Percentiles rank a stretch among this genome's conserved stretches.
phyloP scores from a whole-genome alignment of 2,888 invertebrate species.

The Calliphora vomitoria region DNA sequence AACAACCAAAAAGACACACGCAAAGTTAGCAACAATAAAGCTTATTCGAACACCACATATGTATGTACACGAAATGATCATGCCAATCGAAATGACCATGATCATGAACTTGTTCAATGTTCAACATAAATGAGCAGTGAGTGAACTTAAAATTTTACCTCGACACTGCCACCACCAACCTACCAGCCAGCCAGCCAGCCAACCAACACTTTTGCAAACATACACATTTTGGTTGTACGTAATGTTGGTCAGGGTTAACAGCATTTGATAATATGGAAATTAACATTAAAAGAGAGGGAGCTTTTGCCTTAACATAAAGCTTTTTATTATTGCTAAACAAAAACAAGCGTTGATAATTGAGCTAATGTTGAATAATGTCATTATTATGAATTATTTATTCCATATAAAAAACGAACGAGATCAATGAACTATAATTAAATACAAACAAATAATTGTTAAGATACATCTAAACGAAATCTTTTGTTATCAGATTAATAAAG shows the following conservation, averaged over 20 bases:
- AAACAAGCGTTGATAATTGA: neutral
- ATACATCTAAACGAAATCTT: neutral
- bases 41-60: neutral
- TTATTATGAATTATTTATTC: neutral
- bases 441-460: neutral
- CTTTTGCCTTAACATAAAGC: constrained; percentile 63
- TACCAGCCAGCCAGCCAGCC: too few species aligned
- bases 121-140: constrained; percentile 43
- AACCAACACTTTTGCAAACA: neutral
- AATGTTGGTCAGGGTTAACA: constrained; percentile 58
- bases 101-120: constrained; percentile 73
- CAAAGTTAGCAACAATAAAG: neutral
- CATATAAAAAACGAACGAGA: constrained; percentile 5
- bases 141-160: constrained; percentile 31
- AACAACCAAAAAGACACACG: constrained; percentile 22
- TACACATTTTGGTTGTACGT: neutral
- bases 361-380: constrained; percentile 23
- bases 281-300: constrained; percentile 62
- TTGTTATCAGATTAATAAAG: neutral
- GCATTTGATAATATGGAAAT: constrained; percentile 11
- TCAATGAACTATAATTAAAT: constrained; percentile 41
- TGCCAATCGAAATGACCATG: constrained; percentile 69
- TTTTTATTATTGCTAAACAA: constrained; percentile 17
- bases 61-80: constrained; percentile 47
- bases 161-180: neutral